Conservation (phyloP, 1,140 invertebrate species). For the Littorina saxatilis region DNA sequence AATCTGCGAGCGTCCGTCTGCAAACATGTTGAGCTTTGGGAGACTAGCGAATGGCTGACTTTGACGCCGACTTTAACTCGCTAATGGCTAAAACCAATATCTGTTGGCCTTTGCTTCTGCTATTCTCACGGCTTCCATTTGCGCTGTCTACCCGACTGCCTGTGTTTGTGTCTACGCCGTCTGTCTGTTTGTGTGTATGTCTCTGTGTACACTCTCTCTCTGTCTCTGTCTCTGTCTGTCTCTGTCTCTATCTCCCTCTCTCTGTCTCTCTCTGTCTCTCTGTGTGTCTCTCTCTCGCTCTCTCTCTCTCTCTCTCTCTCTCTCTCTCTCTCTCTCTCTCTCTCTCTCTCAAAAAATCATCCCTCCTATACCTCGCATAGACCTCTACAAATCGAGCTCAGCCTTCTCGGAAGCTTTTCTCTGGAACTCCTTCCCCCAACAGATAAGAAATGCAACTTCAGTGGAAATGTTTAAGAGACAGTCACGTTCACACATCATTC, state of each 20-base stretch:
- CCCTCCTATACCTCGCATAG: no score
- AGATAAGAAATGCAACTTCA: no score
- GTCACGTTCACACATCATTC: no score
- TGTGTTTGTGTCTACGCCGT: background rate
- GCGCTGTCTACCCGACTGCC: background rate
- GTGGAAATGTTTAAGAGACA: no score
- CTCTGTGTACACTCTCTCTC: background rate
- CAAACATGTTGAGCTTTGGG: no score
- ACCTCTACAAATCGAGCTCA: no score
- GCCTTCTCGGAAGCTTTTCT: no score
- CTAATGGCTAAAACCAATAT: constrained; percentile 11
- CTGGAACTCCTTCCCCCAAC: no score
- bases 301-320: constrained; percentile 1
- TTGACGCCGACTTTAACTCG: background rate
- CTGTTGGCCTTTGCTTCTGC: background rate
- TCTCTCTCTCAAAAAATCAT: no score
- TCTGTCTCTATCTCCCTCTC: constrained; percentile 4
- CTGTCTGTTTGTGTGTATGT: constrained; percentile 5
- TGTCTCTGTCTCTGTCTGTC: constrained; percentile 3
- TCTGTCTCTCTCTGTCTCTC: constrained; percentile 13
- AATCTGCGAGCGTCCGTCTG: no score
- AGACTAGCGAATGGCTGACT: no score
- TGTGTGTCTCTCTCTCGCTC: background rate
- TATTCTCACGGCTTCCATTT: background rate
- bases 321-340: constrained; percentile 10